Evolutionary conservation across 2,888 invertebrate genomes (phyloP), one percentile per base, ranked within the genome.

Genomic region (Orthosia incerta): DNA sequence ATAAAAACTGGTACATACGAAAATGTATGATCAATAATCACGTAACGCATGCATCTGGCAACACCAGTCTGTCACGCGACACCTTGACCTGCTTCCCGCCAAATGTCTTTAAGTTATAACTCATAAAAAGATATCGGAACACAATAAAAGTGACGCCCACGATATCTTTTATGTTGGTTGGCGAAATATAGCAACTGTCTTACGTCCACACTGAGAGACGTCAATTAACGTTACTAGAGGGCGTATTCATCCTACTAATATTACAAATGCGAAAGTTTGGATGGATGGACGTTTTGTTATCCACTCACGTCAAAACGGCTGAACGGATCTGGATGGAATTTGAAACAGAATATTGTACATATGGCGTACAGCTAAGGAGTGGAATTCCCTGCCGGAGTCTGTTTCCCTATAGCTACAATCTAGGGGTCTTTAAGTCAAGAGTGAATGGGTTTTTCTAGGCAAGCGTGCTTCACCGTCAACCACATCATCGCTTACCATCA

Each of bases 61-160:
- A 63, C 62, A 69, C 68, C 62, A 16, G 66, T 20, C 16, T 20
- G 16, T 20, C 84, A 80, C 68, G 80, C 80, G 63, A 80, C 18
- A 51, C 84, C 65, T 69, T 77, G 82, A 74, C 82, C 71, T n/a
- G 31, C 23, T 73, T 84, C 31, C 20, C 60, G 26, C 12, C 56
- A 64, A 75, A 80, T 76, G 62, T 81, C 72, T 66, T 70, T 5
- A 50, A 50, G 48, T 48, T 53, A 46, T 61, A 70, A 59, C 61
- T 73, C 67, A 60, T 72, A 74, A 74, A 67, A 68, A 63, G 39
- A 45, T 81, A 85, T 71, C 63, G 63, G 45, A 55, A 61, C 51
- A 72, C 80, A 72, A 83, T 80, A 65, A 61, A 79, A 59, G 15
- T 50, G 65, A 73, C 80, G 50, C 80, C 80, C 55, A 80, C 84